Base-by-base conservation (phyloP, 1,140 invertebrate species). In the Saxidomus purpurata region DNA sequence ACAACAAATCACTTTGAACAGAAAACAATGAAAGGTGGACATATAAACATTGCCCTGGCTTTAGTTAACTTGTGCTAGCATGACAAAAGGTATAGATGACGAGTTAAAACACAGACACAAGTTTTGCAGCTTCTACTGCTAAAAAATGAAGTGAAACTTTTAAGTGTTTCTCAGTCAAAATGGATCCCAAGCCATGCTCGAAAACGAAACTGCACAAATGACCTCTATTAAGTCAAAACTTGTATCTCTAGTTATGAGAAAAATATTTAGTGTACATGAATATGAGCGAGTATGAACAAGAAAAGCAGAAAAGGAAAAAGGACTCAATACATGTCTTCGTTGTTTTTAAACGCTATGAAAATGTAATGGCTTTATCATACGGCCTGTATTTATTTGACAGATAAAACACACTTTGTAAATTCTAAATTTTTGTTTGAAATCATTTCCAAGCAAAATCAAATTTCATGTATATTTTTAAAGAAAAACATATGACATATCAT, bases 1-100 rank as follows among this genome's bases (percentile, higher is more conserved):
- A 77, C 74, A 43, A 77, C 13, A 77, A 38, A 49, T 77, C 49
- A 77, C 47, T 49, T 55, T 77, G 67, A 71, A 25, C n/a, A 71
- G 28, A 38, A 71, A 71, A 38, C 31, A 71, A 71, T 1, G 34
- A 71, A 71, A 71, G 17, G 9, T 38, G 67, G 67, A 71, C 67
- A 71, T 40, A 15, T 38, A 36, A 71, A 38, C 36, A 38, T 71
- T 71, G 67, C 67, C 36, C 17, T 36, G 67, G 67, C 38, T 71
- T 71, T 31, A 67, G 13, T 40, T 76, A 43, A 40, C 38, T 43
- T 40, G 71, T 76, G 38, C 71, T 76, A 76, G 19, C 19, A n/a
- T 76, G 11, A 17, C 28, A 6, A 34, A 71, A 28, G 11, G 67
- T 71, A 71, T 13, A 71, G 22, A 4, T 76, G 40, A 76, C n/a